Evolutionary conservation across 92 coral and sea anemone genomes (phyloP).

Genomic region (Actinostola sp.): DNA sequence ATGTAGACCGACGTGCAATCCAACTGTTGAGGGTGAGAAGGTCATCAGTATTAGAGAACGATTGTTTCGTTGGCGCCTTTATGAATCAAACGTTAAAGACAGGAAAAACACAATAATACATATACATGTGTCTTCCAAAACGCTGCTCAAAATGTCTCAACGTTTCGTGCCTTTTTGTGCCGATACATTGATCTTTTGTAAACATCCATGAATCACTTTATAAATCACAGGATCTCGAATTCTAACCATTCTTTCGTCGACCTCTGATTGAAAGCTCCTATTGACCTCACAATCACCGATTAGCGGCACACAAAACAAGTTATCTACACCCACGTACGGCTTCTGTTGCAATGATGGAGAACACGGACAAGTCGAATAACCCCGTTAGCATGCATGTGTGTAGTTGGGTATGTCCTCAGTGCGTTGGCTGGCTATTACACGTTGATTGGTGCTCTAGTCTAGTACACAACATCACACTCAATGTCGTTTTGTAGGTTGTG

Average conservation of each 20-base stretch:
- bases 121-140: too few species aligned
- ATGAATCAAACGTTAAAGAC: too few species aligned
- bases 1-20: too few species aligned
- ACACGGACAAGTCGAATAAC: neutral
- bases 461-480: neutral
- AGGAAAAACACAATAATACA: too few species aligned
- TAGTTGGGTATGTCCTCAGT: neutral
- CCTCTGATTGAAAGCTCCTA: neutral
- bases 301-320: neutral
- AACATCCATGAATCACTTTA: neutral
- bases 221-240: neutral
- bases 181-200: neutral
- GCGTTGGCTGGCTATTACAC: conserved; percentile 4
- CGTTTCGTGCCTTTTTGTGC: neutral
- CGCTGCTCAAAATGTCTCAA: neutral
- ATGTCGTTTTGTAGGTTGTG: conserved; percentile 1
- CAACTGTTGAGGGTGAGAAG: too few species aligned
- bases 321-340: conserved; percentile 7
- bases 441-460: neutral
- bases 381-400: neutral
- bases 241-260: conserved; percentile 5
- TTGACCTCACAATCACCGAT: conserved; percentile 11
- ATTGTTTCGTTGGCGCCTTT: too few species aligned
- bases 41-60: too few species aligned
- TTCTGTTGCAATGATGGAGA: conserved; percentile 1